Base-by-base conservation (phyloP, 2,113 vertebrate species). In the Anseranas semipalmata region DNA sequence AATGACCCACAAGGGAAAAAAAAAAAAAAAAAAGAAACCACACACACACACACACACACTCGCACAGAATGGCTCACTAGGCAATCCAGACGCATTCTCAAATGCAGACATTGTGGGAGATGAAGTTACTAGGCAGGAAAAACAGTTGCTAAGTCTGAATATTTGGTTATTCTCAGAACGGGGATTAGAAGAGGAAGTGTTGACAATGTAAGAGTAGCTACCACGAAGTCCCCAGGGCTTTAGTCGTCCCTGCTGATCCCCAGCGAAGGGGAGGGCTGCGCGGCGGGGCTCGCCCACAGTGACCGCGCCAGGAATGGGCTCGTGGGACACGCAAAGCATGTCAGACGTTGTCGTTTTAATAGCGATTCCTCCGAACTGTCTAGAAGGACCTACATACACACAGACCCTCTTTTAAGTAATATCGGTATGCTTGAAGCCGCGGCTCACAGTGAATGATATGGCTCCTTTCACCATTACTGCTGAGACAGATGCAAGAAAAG, bases 161-260 rank as follows among this genome's bases (percentile, higher is more conserved):
- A 96, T 97, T 97, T 96, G 95, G 94, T 96, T 97, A 96, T 97
- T 97, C 96, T 96, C 96, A 94, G 96, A 96, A 91, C 81, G 83
- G 95, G 92, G 94, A 96, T 97, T 96, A 96, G 87, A 80, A 96
- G 94, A 97, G 96, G 96, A 97, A 97, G 96, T 91, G 96, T 92
- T 96, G 96, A 97, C 96, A 97, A 96, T 95, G 91, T 96, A 92
- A 96, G 92, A 95, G 95, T 93, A 95, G 96, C 96, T 96, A 96
- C 95, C 94, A 96, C 79, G 94, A 85, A 92, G 96, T 96, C 96
- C 90, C 95, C 81, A 89, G 96, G 95, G 94, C 78, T 96, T 85
- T 92, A 95, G 89, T 3, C 85, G 94, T 96, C 96, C 92, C 92
- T 85, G 86, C 89, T 96, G 95, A 95, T 97, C 96, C 94, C 25